Base-by-base conservation (phyloP, 1,140 invertebrate genomes). In the Zaprionus lachaisei region DNA sequence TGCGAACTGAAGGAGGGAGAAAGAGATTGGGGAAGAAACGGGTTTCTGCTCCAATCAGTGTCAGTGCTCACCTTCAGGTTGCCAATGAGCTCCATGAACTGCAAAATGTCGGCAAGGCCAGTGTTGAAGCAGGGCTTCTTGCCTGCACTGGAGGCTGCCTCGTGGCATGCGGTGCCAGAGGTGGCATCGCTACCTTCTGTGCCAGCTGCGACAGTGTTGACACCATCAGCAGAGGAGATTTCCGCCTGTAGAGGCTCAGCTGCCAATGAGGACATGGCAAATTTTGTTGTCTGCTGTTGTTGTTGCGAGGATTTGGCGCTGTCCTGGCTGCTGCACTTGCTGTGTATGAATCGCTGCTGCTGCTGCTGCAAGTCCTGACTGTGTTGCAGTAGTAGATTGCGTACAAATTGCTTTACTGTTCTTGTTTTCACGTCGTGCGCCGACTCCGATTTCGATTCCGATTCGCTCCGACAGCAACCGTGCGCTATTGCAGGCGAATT, bases 51-150 rank as follows among this genome's bases (percentile, higher is more conserved):
- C 41, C 4, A 65, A 63, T 38, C n/a, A 15, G 17, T 63, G n/a
- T 11, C 31, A 34, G 31, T 34, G 49, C 86, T 77, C 58, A 92
- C 91, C 83, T 92, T 92, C 12, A 92, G 74, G 57, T 92, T 92
- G 7, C 91, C 91, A 67, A 92, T 92, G 55, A 92, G 86, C 72
- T 92, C 91, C 91, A 92, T 92, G 31, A 92, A 92, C 62, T 92
- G 91, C 11, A 92, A 12, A 64, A 92, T 92, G 60, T 92, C 91
- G 12, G 77, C 85, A 1, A 92, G 76, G 4, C 91, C 91, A 0
- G 91, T 76, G 60, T 71, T 92, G 65, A 92, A 92, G 68, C 91
- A 92, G 49, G 91, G 83, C 60, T 92, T 92, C 51, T 87, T 87
- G 47, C 72, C 81, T 41, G 83, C 57, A 15, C 75, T 63, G 26